Conservation (phyloP, 2,888 invertebrate genomes). For the Leucophenga maculata region DNA sequence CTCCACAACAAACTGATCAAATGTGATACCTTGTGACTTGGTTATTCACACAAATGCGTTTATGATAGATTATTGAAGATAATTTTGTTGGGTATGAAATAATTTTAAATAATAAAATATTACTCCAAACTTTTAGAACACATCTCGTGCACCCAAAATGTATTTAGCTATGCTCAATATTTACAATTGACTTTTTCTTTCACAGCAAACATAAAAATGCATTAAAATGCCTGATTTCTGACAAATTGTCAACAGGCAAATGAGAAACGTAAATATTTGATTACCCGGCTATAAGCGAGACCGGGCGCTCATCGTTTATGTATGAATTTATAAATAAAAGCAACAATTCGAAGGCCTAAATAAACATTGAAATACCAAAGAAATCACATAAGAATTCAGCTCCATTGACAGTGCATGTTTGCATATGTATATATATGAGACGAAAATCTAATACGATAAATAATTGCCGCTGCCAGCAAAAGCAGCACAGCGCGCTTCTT, state of each 20-base stretch:
- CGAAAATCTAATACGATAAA: conserved; percentile 14
- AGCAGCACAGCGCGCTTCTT: not conserved
- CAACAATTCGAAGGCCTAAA: not conserved
- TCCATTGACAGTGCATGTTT: conserved; percentile 3
- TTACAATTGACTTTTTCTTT: not conserved
- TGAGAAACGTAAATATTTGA: conserved; percentile 21
- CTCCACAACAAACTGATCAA: too few species aligned
- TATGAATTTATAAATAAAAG: not conserved
- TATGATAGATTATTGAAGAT: too few species aligned
- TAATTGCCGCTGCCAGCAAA: conserved; percentile 12
- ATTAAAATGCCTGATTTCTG: conserved; percentile 18
- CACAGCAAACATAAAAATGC: not conserved
- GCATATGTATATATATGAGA: not conserved
- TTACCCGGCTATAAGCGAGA: not conserved
- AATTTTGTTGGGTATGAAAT: too few species aligned
- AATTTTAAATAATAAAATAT: too few species aligned
- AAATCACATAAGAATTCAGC: conserved; percentile 5
- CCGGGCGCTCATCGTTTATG: not conserved
- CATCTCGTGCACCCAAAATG: not conserved
- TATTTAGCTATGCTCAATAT: conserved; percentile 14
- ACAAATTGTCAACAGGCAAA: conserved; percentile 25
- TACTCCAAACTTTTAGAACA: not conserved
- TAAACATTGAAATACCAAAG: conserved; percentile 3
- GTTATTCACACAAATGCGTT: too few species aligned
- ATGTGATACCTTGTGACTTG: too few species aligned